A percentile compares a stretch with the other conserved stretches of the same genome.
Evolutionary conservation across 2,113 vertebrate genomes (phyloP).

Genomic region (Elachura formosa): DNA sequence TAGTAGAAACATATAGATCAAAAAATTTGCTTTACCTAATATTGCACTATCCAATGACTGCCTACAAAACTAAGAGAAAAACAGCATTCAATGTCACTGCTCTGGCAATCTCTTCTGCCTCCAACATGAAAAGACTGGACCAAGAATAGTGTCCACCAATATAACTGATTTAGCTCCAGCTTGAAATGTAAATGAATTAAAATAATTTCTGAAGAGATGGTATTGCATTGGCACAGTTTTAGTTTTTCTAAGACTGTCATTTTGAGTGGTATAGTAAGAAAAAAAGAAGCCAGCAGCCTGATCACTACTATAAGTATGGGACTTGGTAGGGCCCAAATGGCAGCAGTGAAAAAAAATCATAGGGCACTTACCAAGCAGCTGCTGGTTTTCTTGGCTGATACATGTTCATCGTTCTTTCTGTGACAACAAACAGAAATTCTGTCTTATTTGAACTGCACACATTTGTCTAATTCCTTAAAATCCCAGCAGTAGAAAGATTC

Average conservation of each 20-base stretch:
- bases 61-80: not conserved
- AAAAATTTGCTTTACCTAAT: not conserved
- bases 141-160: not conserved
- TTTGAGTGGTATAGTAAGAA: not conserved
- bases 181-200: not conserved
- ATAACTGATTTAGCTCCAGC: not conserved
- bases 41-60: not conserved
- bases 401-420: conserved; percentile 16
- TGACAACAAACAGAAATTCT: conserved; percentile 47
- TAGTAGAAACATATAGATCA: not conserved
- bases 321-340: conserved; percentile 12
- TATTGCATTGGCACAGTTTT: not conserved
- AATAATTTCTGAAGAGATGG: not conserved
- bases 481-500: conserved; percentile 32
- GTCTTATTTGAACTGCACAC: conserved; percentile 11
- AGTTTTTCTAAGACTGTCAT: not conserved
- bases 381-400: conserved; percentile 41
- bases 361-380: conserved; percentile 9
- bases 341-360: conserved; percentile 49
- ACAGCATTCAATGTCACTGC: not conserved
- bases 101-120: not conserved
- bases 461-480: conserved; percentile 60
- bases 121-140: not conserved
- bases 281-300: not conserved
- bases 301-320: not conserved